Conservation (phyloP, 2,888 invertebrate species). For the Philereme vetulata region DNA sequence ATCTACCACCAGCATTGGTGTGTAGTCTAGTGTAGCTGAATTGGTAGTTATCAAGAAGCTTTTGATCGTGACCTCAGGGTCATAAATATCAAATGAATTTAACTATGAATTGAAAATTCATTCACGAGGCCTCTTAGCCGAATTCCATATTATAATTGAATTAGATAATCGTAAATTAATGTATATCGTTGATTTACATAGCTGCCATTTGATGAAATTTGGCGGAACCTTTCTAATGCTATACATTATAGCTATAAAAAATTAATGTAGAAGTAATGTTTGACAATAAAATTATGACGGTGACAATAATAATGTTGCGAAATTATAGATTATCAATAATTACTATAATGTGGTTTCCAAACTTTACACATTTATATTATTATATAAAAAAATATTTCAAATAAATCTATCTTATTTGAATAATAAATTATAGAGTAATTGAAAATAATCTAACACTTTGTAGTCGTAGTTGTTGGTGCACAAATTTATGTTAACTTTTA, state of each 20-base stretch:
- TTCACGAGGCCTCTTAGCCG: conserved; percentile 21
- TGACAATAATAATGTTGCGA: conserved; percentile 26
- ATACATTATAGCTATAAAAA: conserved; percentile 21
- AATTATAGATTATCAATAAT: conserved; percentile 14
- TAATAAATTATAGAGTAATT: conserved; percentile 36
- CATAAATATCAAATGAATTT: conserved; percentile 21
- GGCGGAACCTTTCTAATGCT: conserved; percentile 22
- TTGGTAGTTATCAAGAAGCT: conserved; percentile 2
- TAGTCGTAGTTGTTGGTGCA: conserved; percentile 79
- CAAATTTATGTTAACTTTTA: conserved; percentile 64
- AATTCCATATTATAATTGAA: conserved; percentile 11
- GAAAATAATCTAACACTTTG: conserved; percentile 57
- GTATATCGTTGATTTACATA: conserved; percentile 11
- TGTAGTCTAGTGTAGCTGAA: not conserved
- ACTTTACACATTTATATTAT: conserved; percentile 27
- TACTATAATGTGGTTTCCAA: conserved; percentile 20
- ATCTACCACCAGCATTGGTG: too few species aligned
- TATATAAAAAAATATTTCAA: conserved; percentile 25
- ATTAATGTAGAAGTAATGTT: conserved; percentile 24
- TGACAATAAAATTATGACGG: conserved; percentile 30
- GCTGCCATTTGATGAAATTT: conserved; percentile 9
- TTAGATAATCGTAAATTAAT: conserved; percentile 2
- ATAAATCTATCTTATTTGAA: conserved; percentile 19
- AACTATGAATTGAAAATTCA: conserved; percentile 6
- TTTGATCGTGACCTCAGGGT: not conserved